Conservation (phyloP, 2,888 invertebrate genomes). For the Sturmia bella region DNA sequence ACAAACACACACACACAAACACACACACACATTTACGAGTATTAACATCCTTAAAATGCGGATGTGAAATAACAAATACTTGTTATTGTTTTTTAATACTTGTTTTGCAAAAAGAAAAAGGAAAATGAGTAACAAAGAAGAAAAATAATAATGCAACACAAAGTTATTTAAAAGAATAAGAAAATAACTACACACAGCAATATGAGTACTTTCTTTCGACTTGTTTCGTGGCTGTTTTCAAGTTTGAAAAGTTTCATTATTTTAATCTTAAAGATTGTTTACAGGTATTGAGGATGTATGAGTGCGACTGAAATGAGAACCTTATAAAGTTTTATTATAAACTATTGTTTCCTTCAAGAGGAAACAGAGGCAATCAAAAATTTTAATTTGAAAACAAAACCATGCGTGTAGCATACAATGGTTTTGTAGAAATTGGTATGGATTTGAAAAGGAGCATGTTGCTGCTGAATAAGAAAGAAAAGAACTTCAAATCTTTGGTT, state of each 20-base stretch:
- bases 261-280: constrained; percentile 25
- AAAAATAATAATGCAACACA: constrained; percentile 16
- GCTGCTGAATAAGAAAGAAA: too few species aligned
- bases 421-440: too few species aligned
- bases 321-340: background rate
- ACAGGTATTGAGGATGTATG: constrained; percentile 26
- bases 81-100: constrained; percentile 38
- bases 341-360: background rate
- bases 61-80: constrained; percentile 66
- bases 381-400: constrained; percentile 12
- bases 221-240: background rate
- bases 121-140: background rate
- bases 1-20: background rate
- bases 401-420: background rate
- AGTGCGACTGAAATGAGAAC: background rate
- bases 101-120: constrained; percentile 5
- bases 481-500: too few species aligned
- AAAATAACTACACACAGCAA: constrained; percentile 14
- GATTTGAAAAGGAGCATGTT: too few species aligned
- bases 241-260: constrained; percentile 43
- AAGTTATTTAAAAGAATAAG: constrained; percentile 26
- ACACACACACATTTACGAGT: background rate
- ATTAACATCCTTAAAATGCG: constrained; percentile 63
- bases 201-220: constrained; percentile 4
- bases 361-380: background rate